Conservation (phyloP, 2,888 invertebrate species). For the Sesia apiformis region DNA sequence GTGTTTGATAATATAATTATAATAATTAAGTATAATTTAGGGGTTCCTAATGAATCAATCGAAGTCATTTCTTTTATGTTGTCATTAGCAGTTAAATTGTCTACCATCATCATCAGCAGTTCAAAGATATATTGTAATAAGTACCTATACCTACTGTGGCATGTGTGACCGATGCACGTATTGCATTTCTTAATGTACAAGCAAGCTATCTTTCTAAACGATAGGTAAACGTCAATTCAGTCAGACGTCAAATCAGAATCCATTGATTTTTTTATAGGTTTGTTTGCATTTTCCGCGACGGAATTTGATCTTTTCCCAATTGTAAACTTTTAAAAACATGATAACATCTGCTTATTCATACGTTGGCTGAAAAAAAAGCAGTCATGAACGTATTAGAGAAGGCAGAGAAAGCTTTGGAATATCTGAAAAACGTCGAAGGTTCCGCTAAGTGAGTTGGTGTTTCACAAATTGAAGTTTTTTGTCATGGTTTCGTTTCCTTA, state of each 20-base stretch:
- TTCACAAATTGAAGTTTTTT: conserved; percentile 3
- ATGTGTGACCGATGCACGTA: too few relatives aligned
- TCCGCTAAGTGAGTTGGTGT: conserved; percentile 43
- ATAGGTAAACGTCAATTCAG: background rate
- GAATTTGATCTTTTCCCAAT: conserved; percentile 19
- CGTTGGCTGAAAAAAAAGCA: conserved; percentile 21
- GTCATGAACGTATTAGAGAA: conserved; percentile 65
- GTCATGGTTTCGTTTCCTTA: conserved; percentile 10
- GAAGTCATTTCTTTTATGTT: too few relatives aligned
- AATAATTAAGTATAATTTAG: too few relatives aligned
- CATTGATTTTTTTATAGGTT: conserved; percentile 41
- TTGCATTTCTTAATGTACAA: too few relatives aligned
- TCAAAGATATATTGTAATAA: too few relatives aligned
- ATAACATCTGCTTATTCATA: conserved; percentile 6
- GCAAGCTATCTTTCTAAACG: too few relatives aligned
- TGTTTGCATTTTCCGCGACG: conserved; percentile 33
- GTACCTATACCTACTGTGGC: too few relatives aligned
- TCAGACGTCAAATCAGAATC: conserved; percentile 3
- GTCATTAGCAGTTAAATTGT: too few relatives aligned
- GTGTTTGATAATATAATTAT: too few relatives aligned
- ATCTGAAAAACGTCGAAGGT: conserved; percentile 51
- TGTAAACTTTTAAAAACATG: conserved; percentile 22
- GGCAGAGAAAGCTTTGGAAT: conserved; percentile 65
- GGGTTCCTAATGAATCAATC: too few relatives aligned
- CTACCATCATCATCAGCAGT: too few relatives aligned